Conservation (phyloP, 92 coral and sea anemone genomes). For the Zoanthus gigantus region DNA sequence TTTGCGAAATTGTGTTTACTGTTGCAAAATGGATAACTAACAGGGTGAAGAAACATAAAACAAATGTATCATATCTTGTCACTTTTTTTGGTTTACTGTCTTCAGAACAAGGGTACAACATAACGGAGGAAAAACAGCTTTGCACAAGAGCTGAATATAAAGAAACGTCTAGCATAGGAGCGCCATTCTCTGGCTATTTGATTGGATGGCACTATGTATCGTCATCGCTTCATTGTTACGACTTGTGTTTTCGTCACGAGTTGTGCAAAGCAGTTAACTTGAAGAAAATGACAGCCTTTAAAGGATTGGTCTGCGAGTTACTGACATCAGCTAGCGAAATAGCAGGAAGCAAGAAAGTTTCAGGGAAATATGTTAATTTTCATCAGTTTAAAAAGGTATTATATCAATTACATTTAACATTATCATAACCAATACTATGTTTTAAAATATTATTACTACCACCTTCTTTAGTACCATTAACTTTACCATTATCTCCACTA, state of each 20-base stretch:
- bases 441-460: too few species aligned
- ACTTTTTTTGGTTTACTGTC: not conserved
- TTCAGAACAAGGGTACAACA: constrained; percentile 20
- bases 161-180: not conserved
- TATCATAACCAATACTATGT: too few species aligned
- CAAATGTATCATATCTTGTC: not conserved
- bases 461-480: too few species aligned
- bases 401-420: not conserved
- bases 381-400: not conserved
- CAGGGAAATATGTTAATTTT: not conserved
- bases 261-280: constrained; percentile 14
- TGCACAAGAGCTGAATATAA: not conserved
- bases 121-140: not conserved
- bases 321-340: not conserved
- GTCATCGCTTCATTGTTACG: constrained; percentile 28
- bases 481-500: too few species aligned
- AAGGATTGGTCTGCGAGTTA: not conserved
- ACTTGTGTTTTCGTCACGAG: constrained; percentile 35
- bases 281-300: not conserved
- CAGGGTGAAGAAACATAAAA: too few species aligned
- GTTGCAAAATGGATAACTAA: too few species aligned
- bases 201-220: not conserved
- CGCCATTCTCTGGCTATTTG: not conserved
- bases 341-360: not conserved
- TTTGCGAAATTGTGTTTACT: too few species aligned